phyloP scores from a whole-genome alignment of 2,113 vertebrate species.

The Ochotona curzoniae region DNA sequence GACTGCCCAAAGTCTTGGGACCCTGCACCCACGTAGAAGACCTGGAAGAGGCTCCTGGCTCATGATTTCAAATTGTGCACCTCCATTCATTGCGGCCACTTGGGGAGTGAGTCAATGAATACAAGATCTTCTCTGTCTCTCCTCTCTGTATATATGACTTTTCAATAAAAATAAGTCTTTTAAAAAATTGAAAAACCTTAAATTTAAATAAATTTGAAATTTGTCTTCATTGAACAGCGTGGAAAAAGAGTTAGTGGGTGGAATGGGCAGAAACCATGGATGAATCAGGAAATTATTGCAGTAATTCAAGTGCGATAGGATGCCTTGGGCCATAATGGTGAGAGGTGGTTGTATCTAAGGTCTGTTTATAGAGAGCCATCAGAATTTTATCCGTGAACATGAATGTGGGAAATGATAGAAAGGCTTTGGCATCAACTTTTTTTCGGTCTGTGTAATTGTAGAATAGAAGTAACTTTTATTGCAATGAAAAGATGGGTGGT shows the following conservation, averaged over 20 bases:
- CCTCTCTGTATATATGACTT: no score
- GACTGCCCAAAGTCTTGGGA: no score
- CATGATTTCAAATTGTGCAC: no score
- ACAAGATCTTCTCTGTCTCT: no score
- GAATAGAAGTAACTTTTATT: slow-evolving; percentile 9
- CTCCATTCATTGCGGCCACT: no score
- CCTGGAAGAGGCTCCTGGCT: no score
- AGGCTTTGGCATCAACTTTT: neutral
- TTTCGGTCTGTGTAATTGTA: neutral
- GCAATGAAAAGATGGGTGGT: neutral
- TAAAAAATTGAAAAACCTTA: no score
- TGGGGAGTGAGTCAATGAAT: no score
- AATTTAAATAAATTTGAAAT: slow-evolving; percentile 2
- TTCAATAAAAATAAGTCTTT: no score
- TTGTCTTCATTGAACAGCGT: neutral
- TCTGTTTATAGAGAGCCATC: neutral
- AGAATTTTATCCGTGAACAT: no score
- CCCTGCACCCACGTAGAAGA: no score
- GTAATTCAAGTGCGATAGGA: neutral
- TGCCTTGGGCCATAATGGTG: neutral
- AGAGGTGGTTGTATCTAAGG: neutral
- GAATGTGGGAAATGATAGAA: neutral
- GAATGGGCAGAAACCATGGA: neutral
- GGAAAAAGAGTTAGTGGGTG: neutral
- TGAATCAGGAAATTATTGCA: neutral